Conservation (phyloP, 2,797 vertebrate genomes). For the Sternarchorhynchus goeldii region DNA sequence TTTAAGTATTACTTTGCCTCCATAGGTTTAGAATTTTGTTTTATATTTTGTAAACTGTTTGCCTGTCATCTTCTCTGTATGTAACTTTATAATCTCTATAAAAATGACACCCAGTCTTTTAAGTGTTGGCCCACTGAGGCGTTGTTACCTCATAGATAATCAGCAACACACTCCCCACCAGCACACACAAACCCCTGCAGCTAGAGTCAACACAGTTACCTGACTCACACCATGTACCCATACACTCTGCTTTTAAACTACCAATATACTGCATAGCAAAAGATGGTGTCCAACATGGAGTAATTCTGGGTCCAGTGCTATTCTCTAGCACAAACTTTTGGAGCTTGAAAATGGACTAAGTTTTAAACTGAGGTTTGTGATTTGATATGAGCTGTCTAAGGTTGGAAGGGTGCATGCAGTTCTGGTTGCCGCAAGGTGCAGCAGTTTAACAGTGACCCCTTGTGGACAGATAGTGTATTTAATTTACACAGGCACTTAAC, state of each 20-base stretch:
- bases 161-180: slow-evolving; percentile 5
- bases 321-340: background rate
- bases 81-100: background rate
- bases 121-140: slow-evolving; percentile 7
- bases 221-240: slow-evolving; percentile 14
- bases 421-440: background rate
- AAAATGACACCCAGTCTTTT: slow-evolving; percentile 8
- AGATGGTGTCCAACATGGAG: background rate
- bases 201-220: slow-evolving; percentile 29
- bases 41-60: background rate
- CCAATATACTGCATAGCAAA: background rate
- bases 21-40: too few relatives aligned
- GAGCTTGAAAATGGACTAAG: background rate
- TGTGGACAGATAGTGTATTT: slow-evolving; percentile 34
- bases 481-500: too few relatives aligned
- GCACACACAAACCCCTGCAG: slow-evolving; percentile 12
- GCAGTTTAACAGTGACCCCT: slow-evolving; percentile 37
- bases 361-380: background rate
- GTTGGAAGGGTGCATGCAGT: background rate
- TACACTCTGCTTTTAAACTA: background rate
- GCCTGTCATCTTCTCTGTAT: background rate
- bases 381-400: background rate
- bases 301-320: background rate
- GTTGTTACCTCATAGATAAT: slow-evolving; percentile 8
- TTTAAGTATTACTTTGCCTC: too few relatives aligned